phyloP scores from a whole-genome alignment of 2,888 invertebrate species.

The Gryllus longicercus region DNA sequence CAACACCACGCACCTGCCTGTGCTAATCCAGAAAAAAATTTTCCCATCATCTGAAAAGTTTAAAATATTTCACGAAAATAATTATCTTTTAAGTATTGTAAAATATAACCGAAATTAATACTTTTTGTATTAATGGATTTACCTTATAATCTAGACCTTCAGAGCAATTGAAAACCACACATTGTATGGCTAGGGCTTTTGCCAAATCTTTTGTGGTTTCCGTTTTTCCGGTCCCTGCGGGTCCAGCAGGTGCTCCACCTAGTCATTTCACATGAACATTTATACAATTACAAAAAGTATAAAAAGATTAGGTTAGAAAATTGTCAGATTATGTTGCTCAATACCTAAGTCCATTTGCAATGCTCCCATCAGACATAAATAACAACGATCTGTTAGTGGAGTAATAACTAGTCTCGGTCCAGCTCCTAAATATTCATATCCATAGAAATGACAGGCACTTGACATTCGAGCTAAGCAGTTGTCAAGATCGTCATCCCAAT shows the following conservation, averaged over 20 bases:
- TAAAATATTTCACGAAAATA: neutral
- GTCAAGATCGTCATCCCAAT: conserved; percentile 76
- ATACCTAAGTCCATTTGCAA: conserved; percentile 74
- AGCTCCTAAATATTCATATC: conserved; percentile 88
- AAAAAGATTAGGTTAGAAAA: too few species aligned
- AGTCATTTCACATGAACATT: too few species aligned
- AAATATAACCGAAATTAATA: too few species aligned
- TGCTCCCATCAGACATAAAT: conserved; percentile 86
- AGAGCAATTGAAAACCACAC: conserved; percentile 89
- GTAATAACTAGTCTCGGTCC: conserved; percentile 82
- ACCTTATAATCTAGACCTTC: conserved; percentile 65
- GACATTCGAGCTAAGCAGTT: conserved; percentile 81
- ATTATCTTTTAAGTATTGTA: neutral
- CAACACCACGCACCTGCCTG: conserved; percentile 92
- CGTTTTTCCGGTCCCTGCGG: conserved; percentile 85
- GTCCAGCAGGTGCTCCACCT: conserved; percentile 87
- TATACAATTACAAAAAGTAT: too few species aligned
- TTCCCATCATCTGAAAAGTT: conserved; percentile 75
- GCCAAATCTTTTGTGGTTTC: conserved; percentile 89
- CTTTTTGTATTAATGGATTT: conserved; percentile 20
- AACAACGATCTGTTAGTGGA: conserved; percentile 83
- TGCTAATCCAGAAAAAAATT: conserved; percentile 84
- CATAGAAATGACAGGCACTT: conserved; percentile 77
- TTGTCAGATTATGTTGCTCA: conserved; percentile 22
- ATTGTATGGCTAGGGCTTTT: conserved; percentile 82